Evolutionary conservation across 2,888 invertebrate species (phyloP).

Genomic region (Apamea monoglypha): DNA sequence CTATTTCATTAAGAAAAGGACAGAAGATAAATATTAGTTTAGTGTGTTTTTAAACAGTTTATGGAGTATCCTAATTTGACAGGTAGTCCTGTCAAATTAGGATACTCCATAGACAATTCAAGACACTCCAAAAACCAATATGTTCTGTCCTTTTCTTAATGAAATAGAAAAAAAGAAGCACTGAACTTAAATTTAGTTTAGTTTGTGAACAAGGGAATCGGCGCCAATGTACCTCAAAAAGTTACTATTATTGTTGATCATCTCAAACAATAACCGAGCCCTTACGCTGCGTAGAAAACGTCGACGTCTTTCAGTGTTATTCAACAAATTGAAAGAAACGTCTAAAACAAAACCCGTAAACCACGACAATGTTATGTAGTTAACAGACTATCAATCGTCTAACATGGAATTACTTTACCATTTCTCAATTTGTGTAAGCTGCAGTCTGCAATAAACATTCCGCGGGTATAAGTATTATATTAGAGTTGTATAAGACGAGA

Average conservation of each 20-base stretch:
- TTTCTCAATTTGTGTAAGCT: constrained; percentile 52
- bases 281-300: neutral
- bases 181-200: too few relatives aligned
- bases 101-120: too few relatives aligned
- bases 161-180: too few relatives aligned
- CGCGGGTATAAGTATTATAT: constrained; percentile 32
- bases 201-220: too few relatives aligned
- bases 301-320: constrained; percentile 8
- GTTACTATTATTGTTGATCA: neutral
- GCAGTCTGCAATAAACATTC: constrained; percentile 59
- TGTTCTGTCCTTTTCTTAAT: too few relatives aligned
- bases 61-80: too few relatives aligned
- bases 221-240: too few relatives aligned
- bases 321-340: constrained; percentile 18
- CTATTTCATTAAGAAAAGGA: too few relatives aligned
- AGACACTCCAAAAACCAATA: too few relatives aligned
- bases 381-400: constrained; percentile 37
- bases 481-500: constrained; percentile 48
- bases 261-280: neutral
- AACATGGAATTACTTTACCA: constrained; percentile 13
- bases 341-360: constrained; percentile 23
- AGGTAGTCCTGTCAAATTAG: too few relatives aligned
- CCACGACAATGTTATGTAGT: constrained; percentile 27
- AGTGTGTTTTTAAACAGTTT: too few relatives aligned
- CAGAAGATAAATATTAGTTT: too few relatives aligned